A percentile compares a stretch with the other conserved stretches of the same genome.
phyloP scores from a whole-genome alignment of 2,888 invertebrate species.

The Torymus auratus region DNA sequence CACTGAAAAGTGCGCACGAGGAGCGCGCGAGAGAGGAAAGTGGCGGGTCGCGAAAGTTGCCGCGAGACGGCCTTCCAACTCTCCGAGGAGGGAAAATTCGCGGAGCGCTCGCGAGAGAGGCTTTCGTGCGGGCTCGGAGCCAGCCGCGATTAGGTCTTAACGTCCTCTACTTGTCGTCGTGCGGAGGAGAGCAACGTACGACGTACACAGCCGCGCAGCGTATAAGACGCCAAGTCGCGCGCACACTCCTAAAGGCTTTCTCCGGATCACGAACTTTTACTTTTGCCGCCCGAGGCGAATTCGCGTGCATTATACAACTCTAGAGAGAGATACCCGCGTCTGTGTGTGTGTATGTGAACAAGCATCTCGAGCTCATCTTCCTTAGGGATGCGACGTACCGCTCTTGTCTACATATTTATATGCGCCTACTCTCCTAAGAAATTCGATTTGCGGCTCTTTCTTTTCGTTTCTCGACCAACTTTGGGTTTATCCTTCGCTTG shows the following conservation, averaged over 20 bases:
- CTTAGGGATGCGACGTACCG: too few species aligned
- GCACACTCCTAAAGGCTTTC: constrained; percentile 67
- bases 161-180: not conserved
- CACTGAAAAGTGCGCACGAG: constrained; percentile 25
- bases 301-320: constrained; percentile 58
- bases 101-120: too few species aligned
- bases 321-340: not conserved
- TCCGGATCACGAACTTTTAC: constrained; percentile 74
- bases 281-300: constrained; percentile 72
- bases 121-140: too few species aligned
- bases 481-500: too few species aligned
- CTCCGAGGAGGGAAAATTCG: constrained; percentile 22
- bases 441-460: too few species aligned
- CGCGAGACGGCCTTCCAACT: constrained; percentile 30
- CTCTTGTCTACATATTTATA: too few species aligned
- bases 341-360: not conserved
- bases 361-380: not conserved
- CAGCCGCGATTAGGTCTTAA: constrained; percentile 31
- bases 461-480: too few species aligned
- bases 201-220: not conserved
- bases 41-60: constrained; percentile 40
- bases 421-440: too few species aligned
- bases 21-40: constrained; percentile 2
- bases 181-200: constrained; percentile 14
- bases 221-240: not conserved